phyloP scores from a whole-genome alignment of 2,797 vertebrate genomes.

The Florisuga fusca region DNA sequence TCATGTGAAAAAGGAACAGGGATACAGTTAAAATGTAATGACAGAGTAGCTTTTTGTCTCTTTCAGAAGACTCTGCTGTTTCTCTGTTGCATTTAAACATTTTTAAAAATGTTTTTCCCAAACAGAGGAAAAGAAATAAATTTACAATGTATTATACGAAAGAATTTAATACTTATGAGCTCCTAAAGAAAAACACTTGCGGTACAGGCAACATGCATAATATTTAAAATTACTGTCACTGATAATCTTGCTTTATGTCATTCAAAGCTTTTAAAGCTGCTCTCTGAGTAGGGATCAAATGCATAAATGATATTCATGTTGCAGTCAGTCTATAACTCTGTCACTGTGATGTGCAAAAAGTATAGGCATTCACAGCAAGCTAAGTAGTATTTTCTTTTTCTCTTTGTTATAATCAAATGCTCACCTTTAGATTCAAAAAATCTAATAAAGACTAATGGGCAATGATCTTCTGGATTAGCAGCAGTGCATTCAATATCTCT shows the following conservation, averaged over 20 bases:
- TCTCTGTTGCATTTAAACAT: neutral
- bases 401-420: constrained; percentile 31
- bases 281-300: constrained; percentile 49
- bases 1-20: neutral
- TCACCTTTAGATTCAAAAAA: constrained; percentile 37
- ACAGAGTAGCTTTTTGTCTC: neutral
- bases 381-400: constrained; percentile 52
- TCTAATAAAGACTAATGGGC: constrained; percentile 60
- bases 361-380: constrained; percentile 38
- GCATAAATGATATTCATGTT: constrained; percentile 45
- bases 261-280: constrained; percentile 22
- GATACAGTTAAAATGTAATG: constrained; percentile 8
- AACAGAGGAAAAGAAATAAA: neutral
- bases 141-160: neutral
- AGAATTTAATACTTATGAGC: neutral
- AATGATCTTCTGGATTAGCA: constrained; percentile 60
- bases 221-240: constrained; percentile 49
- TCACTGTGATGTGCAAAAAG: constrained; percentile 29
- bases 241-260: constrained; percentile 49
- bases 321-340: constrained; percentile 36
- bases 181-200: neutral
- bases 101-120: neutral
- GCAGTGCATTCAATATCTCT: constrained; percentile 64
- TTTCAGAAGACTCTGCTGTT: neutral
- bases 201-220: neutral